Evolutionary conservation across 2,888 invertebrate genomes (phyloP), one percentile per base, ranked within the genome.

Genomic region (Abrostola triplasia): DNA sequence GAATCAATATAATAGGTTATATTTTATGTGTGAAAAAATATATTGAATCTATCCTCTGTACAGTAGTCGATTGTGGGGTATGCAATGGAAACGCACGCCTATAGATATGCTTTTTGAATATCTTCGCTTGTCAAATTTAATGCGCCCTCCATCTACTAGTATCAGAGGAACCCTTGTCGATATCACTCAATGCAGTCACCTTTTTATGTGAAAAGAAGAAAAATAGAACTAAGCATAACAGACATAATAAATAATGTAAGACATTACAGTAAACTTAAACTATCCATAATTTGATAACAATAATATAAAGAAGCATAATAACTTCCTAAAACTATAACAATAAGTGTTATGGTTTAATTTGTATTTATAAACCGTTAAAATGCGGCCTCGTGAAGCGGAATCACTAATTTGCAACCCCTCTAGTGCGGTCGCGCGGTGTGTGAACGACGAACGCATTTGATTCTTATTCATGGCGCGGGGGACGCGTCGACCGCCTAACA

Each of bases 401-500:
- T 90, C 89, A 88, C 85, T 93, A 93, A 94, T 93, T 93, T 90
- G 86, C 87, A 88, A 85, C 90, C 90, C 93, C 91, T 84, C 81
- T 50, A 70, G 81, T 82, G 89, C 82, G 88, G 83, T 83, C 77
- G 70, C 59, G 83, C 76, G 84, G 74, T 85, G 84, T 86, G 86
- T 86, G 88, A 91, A 84, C 88, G 87, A 87, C 87, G 84, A 84
- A 78, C 82, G 90, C 89, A 86, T 92, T 93, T 93, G 92, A 93
- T 93, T 93, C 92, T 93, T 93, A 93, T 93, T 93, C 92, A 93
- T 92, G 81, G 89, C 83, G 81, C 82, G 79, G 86, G 91, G 90
- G 87, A 83, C 83, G 87, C 75, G 77, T 77, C 88, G 90, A 88
- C 92, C 86, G 84, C 89, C 90, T 90, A 92, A 94, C 93, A 92